A percentile compares a stretch with the other conserved stretches of the same genome.
Evolutionary conservation across 1,140 invertebrate genomes (phyloP).

Genomic region (Epicauta chinensis): DNA sequence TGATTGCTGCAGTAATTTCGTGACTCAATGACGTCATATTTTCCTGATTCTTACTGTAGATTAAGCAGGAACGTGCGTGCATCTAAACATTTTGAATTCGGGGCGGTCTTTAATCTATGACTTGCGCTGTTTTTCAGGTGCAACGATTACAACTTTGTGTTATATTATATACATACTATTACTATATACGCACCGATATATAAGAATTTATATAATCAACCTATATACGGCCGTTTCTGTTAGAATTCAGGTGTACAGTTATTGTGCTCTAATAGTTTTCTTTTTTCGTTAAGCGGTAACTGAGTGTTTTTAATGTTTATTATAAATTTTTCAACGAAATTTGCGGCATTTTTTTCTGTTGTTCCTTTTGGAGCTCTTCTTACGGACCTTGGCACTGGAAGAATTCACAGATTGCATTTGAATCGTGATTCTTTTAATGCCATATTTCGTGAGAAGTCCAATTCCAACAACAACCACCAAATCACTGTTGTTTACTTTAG

Average conservation of each 20-base stretch:
- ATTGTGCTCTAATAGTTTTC: neutral
- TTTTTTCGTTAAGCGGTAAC: neutral
- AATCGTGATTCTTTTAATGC: slow-evolving; percentile 48
- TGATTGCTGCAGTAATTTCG: slow-evolving; percentile 29
- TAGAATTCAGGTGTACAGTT: too few relatives aligned
- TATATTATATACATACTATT: neutral
- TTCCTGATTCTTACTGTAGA: slow-evolving; percentile 30
- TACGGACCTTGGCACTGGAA: slow-evolving; percentile 48
- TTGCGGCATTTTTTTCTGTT: slow-evolving; percentile 1
- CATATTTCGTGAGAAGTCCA: slow-evolving; percentile 40
- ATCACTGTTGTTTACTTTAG: neutral
- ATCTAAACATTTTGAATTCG: slow-evolving; percentile 22
- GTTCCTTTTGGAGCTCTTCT: slow-evolving; percentile 10
- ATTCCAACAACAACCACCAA: neutral
- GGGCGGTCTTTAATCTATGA: slow-evolving; percentile 23
- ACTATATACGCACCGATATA: neutral
- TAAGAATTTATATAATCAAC: neutral
- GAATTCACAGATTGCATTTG: slow-evolving; percentile 47
- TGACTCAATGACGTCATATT: slow-evolving; percentile 33
- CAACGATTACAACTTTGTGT: too few relatives aligned
- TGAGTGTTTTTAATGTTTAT: too few relatives aligned
- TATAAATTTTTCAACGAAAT: too few relatives aligned
- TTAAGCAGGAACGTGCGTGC: slow-evolving; percentile 27
- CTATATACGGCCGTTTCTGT: neutral
- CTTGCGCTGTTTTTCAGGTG: slow-evolving; percentile 21